phyloP scores from a whole-genome alignment of 2,797 vertebrate genomes.

The Tokudaia muenninki region DNA sequence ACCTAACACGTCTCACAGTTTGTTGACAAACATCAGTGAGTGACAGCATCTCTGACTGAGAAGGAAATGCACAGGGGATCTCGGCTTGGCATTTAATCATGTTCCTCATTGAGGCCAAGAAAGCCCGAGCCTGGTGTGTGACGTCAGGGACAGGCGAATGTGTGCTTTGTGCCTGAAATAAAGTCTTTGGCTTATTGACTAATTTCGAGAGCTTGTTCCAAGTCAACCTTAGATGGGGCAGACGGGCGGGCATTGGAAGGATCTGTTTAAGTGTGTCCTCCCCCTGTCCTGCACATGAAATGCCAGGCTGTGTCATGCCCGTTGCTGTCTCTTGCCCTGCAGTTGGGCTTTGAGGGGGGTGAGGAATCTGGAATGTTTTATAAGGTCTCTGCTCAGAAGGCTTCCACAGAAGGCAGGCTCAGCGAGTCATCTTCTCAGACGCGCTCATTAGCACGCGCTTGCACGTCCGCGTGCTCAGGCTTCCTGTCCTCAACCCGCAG shows the following conservation, averaged over 20 bases:
- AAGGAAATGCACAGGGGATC: neutral
- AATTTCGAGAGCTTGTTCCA: slow-evolving; percentile 60
- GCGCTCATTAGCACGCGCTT: neutral
- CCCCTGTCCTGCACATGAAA: neutral
- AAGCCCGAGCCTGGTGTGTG: neutral
- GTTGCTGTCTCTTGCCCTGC: neutral
- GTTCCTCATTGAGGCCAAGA: neutral
- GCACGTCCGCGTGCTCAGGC: neutral
- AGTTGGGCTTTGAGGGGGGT: neutral
- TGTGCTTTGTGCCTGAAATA: slow-evolving; percentile 44
- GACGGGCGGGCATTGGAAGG: neutral
- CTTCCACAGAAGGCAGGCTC: neutral
- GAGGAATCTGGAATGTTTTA: neutral
- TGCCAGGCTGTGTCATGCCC: neutral
- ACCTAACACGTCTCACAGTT: neutral
- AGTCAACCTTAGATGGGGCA: neutral
- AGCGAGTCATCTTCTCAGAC: neutral
- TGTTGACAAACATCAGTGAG: slow-evolving; percentile 65
- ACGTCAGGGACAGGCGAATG: neutral
- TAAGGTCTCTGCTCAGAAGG: slow-evolving; percentile 7
- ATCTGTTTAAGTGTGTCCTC: neutral
- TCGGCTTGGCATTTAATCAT: neutral
- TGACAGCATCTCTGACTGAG: neutral
- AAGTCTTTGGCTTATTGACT: slow-evolving; percentile 31
- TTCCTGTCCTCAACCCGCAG: neutral